Evolutionary conservation across 1,140 invertebrate genomes (phyloP).

Genomic region (Lasioglossum albipes): DNA sequence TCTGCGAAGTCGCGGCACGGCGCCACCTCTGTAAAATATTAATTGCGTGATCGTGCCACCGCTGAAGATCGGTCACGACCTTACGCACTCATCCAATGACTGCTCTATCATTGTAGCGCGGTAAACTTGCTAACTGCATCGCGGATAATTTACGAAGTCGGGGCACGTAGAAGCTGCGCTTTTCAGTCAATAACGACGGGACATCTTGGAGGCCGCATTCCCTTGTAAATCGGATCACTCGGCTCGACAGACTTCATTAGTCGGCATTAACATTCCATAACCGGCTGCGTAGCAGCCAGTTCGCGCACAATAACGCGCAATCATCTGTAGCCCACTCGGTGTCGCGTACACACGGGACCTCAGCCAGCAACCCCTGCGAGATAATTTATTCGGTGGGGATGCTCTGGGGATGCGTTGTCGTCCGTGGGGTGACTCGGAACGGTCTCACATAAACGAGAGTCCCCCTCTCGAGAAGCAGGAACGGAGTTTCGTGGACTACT

Average conservation of each 20-base stretch:
- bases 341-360: constrained; percentile 54
- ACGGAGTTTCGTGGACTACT: constrained; percentile 50
- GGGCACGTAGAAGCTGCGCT: background rate
- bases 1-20: too few relatives aligned
- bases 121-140: too few relatives aligned
- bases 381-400: constrained; percentile 16
- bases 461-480: background rate
- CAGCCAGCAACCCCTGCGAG: background rate
- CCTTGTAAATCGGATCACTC: background rate
- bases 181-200: background rate
- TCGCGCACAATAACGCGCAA: constrained; percentile 60
- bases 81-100: too few relatives aligned
- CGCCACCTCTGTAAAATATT: too few relatives aligned
- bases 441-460: constrained; percentile 12
- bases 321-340: constrained; percentile 33
- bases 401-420: background rate
- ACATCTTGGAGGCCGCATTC: background rate
- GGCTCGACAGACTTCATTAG: constrained; percentile 7
- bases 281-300: constrained; percentile 46
- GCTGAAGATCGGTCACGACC: too few relatives aligned
- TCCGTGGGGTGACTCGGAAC: background rate
- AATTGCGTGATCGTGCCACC: too few relatives aligned
- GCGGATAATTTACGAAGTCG: too few relatives aligned
- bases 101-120: too few relatives aligned
- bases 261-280: constrained; percentile 33